Evolutionary conservation across 1,140 invertebrate species (phyloP).

Genomic region (Cecropterus lyciades): DNA sequence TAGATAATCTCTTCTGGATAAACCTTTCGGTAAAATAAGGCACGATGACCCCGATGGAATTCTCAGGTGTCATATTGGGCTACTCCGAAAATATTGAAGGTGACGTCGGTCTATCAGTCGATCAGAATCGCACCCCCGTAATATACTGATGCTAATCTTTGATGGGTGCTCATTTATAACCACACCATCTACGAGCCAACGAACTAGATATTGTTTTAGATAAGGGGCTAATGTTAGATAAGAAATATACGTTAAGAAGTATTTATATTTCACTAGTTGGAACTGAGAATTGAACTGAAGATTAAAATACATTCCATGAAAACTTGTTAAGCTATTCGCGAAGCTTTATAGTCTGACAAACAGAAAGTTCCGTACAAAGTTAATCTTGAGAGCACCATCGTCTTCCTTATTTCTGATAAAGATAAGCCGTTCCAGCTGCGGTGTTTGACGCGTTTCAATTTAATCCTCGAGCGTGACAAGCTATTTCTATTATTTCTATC

Average conservation of each 20-base stretch:
- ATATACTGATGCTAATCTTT: conserved; percentile 18
- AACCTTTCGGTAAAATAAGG: neutral
- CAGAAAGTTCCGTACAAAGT: too few relatives aligned
- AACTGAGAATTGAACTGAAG: too few relatives aligned
- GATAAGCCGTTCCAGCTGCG: neutral
- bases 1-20: too few relatives aligned
- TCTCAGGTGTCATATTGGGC: neutral
- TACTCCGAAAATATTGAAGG: conserved; percentile 16
- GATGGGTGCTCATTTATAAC: conserved; percentile 6
- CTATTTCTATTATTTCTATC: too few relatives aligned
- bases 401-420: too few relatives aligned
- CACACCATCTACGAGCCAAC: neutral
- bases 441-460: neutral
- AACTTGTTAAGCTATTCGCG: too few relatives aligned
- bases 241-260: neutral
- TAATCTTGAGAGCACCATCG: too few relatives aligned
- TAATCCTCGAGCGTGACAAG: neutral
- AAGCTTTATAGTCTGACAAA: too few relatives aligned
- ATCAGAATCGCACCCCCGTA: conserved; percentile 9
- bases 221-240: neutral
- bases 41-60: neutral
- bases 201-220: neutral
- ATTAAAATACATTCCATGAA: too few relatives aligned
- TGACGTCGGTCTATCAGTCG: conserved; percentile 15
- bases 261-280: too few relatives aligned